Conservation (phyloP, 2,888 invertebrate genomes). For the Poecilus cupreus region DNA sequence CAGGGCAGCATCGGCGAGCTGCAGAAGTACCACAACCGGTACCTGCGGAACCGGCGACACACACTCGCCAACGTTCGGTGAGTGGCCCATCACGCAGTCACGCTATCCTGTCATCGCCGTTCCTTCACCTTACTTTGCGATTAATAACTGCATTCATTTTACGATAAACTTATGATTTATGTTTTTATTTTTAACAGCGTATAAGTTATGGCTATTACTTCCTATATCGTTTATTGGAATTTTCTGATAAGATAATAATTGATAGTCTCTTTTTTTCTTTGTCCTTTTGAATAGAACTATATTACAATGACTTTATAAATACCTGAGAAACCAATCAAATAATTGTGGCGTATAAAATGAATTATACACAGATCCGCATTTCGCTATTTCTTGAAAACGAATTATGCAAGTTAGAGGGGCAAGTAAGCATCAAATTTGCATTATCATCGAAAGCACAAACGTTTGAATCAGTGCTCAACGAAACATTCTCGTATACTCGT, state of each 20-base stretch:
- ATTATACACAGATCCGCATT: not conserved
- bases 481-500: conserved; percentile 8
- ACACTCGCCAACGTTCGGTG: conserved; percentile 95
- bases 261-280: not conserved
- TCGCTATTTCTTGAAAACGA: not conserved
- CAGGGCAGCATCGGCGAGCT: conserved; percentile 93
- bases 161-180: conserved; percentile 3
- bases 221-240: not conserved
- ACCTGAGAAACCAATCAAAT: no score
- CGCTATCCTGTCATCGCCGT: not conserved
- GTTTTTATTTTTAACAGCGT: not conserved
- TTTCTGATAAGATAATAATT: conserved; percentile 9
- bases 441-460: not conserved
- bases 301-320: no score
- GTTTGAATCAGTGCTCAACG: not conserved
- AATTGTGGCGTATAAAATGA: not conserved
- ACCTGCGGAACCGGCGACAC: conserved; percentile 90
- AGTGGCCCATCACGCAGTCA: no score
- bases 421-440: conserved; percentile 35
- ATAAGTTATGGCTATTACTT: conserved; percentile 16
- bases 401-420: not conserved
- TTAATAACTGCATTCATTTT: not conserved
- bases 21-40: conserved; percentile 90
- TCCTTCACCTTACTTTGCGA: not conserved
- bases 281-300: not conserved